Percentiles rank a stretch among this genome's conserved stretches.
phyloP scores from a whole-genome alignment of 2,888 invertebrate species.

The Cosmia pyralina region DNA sequence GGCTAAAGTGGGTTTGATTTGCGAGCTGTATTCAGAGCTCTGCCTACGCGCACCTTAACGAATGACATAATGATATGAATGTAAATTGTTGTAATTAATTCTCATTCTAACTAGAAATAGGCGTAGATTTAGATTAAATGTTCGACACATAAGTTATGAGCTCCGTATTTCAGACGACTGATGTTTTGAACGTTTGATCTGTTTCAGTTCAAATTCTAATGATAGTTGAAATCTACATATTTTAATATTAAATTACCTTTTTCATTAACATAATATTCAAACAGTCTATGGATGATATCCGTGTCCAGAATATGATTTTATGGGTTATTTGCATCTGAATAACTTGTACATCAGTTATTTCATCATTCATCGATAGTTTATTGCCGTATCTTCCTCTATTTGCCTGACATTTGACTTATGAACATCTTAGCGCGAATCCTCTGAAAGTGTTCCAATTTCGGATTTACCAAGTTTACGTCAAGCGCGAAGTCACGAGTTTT shows the following conservation, averaged over 20 bases:
- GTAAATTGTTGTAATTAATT: conserved; percentile 77
- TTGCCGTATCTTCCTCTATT: conserved; percentile 54
- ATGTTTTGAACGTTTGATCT: conserved; percentile 38
- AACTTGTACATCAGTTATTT: conserved; percentile 34
- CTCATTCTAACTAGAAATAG: conserved; percentile 62
- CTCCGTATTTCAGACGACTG: conserved; percentile 49
- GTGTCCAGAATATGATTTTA: conserved; percentile 35
- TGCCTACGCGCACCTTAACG: conserved; percentile 75
- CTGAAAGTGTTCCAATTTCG: conserved; percentile 80
- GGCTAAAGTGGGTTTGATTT: conserved; percentile 82
- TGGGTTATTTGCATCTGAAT: conserved; percentile 35
- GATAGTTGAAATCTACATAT: conserved; percentile 38
- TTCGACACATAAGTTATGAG: conserved; percentile 55
- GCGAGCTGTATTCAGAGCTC: conserved; percentile 73
- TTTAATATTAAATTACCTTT: conserved; percentile 42
- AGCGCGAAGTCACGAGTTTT: conserved; percentile 66
- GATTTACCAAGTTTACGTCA: conserved; percentile 69
- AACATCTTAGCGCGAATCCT: conserved; percentile 70
- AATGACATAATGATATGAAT: conserved; percentile 77
- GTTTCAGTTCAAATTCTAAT: conserved; percentile 47
- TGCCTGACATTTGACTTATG: conserved; percentile 67
- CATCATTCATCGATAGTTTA: conserved; percentile 37
- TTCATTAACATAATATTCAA: conserved; percentile 38
- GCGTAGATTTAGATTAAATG: conserved; percentile 64
- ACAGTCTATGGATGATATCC: conserved; percentile 12